Base-by-base conservation (phyloP, 2,113 vertebrate genomes). In the Crotalus horridus region DNA sequence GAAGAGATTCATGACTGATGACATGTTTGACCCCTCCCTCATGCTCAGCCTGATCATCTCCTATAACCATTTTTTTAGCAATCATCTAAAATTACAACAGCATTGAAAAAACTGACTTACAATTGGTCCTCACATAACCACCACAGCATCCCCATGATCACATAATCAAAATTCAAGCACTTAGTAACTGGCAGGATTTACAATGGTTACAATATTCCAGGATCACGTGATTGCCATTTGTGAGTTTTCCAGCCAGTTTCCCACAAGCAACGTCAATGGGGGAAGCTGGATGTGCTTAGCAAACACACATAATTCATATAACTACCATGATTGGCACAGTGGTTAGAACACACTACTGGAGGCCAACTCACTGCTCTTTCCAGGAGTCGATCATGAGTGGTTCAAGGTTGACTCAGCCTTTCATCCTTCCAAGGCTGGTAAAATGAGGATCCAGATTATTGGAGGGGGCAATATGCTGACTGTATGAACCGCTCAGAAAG, bases 271-370 rank as follows among this genome's bases (percentile, higher is more conserved):
- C 2, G 0, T 20, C 69, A 81, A 81, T 8, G 6, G 69, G 0
- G 15, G 69, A 39, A 81, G 69, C n/a, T 39, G 69, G 69, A 81
- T 81, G 39, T 33, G 29, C 29, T 17, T 69, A 69, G 64, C 64
- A 33, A 17, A 1, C 13, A 69, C 29, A 69, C 64, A 69, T 69
- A 6, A 69, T 33, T 69, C 64, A 69, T 69, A 69, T 69, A 17
- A 69, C 12, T 33, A n/a, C 0, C 0, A 0, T n/a, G 13, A 69
- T 33, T 69, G 48, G 48, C 1, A 1, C 48, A 51, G 1, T 8
- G 48, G 8, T 51, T 51, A 10, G 7, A 51, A 51, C 48, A 51
- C 48, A 51, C 1, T 51, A 51, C 48, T 51, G 7, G 8, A 51
- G 48, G 48, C 48, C 48, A 51, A 51, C 48, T 51, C 48, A 51